A percentile compares a stretch with the other conserved stretches of the same genome.
phyloP scores from a whole-genome alignment of 2,113 vertebrate genomes.

The Chinchilla lanigera region DNA sequence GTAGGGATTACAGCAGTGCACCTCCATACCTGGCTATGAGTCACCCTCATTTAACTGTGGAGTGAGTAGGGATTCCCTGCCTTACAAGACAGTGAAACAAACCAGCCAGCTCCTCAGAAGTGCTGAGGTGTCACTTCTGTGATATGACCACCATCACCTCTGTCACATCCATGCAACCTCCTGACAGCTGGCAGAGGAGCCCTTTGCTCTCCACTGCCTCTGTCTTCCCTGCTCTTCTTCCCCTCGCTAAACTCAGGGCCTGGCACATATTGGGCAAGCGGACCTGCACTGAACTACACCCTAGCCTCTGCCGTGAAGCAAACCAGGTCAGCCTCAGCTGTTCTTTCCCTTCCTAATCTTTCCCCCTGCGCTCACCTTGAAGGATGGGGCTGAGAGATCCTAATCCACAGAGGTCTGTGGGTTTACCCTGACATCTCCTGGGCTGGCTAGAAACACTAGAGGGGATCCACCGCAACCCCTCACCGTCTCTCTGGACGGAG shows the following conservation, averaged over 20 bases:
- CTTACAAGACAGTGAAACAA: background rate
- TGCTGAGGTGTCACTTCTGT: background rate
- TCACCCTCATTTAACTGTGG: background rate
- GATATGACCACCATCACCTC: background rate
- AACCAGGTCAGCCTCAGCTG: background rate
- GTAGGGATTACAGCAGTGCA: background rate
- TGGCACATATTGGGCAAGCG: background rate
- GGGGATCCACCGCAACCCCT: background rate
- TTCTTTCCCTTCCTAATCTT: background rate
- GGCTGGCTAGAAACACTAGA: slow-evolving; percentile 1
- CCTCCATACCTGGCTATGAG: background rate
- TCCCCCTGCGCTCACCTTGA: background rate
- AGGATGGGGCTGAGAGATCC: background rate
- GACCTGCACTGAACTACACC: no score
- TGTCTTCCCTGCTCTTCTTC: background rate
- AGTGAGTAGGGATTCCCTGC: background rate
- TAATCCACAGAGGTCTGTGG: background rate
- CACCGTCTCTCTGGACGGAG: background rate
- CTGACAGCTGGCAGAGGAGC: background rate
- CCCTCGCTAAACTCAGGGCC: background rate
- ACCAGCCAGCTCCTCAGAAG: background rate
- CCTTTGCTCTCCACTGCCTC: background rate
- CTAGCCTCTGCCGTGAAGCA: background rate
- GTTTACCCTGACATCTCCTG: background rate
- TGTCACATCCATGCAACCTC: background rate